Conservation (phyloP, 2,888 invertebrate species). For the Ecliptopera silaceata region DNA sequence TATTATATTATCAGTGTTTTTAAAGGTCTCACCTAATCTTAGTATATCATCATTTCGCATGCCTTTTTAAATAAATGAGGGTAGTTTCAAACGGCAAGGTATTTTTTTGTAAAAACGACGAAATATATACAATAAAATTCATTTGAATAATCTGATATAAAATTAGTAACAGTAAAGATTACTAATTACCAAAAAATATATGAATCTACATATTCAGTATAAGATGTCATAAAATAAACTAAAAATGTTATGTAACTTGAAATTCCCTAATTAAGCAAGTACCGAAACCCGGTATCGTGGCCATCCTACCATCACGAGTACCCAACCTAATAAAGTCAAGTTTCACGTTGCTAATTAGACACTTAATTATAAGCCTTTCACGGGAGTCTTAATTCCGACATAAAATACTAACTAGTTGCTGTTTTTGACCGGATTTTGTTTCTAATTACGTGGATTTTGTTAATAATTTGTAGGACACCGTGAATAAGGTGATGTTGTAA, state of each 20-base stretch:
- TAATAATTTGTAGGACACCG: constrained; percentile 40
- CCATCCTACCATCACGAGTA: constrained; percentile 66
- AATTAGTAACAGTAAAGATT: no score
- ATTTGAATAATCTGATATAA: no score
- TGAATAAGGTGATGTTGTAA: constrained; percentile 8
- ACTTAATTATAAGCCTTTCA: constrained; percentile 80
- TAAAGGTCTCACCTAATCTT: no score
- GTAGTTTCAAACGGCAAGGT: no score
- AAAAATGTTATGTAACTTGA: constrained; percentile 57
- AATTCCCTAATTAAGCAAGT: constrained; percentile 74
- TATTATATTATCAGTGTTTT: no score
- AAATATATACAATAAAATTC: no score
- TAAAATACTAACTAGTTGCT: constrained; percentile 66
- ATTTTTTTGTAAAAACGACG: no score
- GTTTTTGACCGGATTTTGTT: constrained; percentile 75
- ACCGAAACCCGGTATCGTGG: constrained; percentile 78
- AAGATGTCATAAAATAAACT: constrained; percentile 37
- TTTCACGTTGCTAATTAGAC: constrained; percentile 81
- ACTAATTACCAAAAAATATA: no score
- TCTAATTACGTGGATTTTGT: constrained; percentile 43
- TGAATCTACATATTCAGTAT: neutral
- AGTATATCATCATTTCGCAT: no score
- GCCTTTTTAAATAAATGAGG: no score
- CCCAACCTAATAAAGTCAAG: constrained; percentile 75
- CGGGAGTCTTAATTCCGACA: constrained; percentile 77